Base-by-base conservation (phyloP, 2,797 vertebrate genomes). In the Buceros bicornis region DNA sequence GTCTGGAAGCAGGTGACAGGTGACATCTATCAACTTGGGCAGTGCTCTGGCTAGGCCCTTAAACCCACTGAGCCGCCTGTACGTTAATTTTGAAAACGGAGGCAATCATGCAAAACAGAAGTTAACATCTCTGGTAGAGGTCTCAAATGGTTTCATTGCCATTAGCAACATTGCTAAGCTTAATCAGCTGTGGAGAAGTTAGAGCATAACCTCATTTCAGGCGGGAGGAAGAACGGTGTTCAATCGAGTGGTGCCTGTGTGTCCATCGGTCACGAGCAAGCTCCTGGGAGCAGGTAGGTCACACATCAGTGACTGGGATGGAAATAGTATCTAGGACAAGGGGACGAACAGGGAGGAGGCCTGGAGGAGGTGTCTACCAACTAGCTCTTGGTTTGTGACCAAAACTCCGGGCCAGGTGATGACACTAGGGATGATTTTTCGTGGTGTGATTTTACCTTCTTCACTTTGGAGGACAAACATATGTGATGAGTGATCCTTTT, bases 121-220 rank as follows among this genome's bases (percentile, higher is more conserved):
- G 65, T 79, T 87, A 94, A 80, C 91, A 90, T 73, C 70, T 87
- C 73, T 84, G 45, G 37, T 79, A 70, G 86, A 91, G 37, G 64
- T 89, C 90, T 96, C 77, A 43, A 37, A 78, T 89, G 1, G 82
- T 84, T 87, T 90, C 37, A 20, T 16, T 86, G 73, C 64, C 31
- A 61, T 92, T 90, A 87, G 71, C 56, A 80, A 62, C 79, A 50
- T 50, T 90, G 80, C 71, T 73, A 84, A 91, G 70, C 62, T 93
- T 83, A 96, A 96, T 82, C 56, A 83, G 40, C 77, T 70, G 60
- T 93, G 81, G 77, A 93, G 51, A 90, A 84, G 73, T 64, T 89
- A 85, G 91, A 86, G 84, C 48, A 51, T 33, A 81, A 19, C 37
- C 82, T 86, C 76, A 74, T 91, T 87, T 88, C 65, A 33, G 57